Evolutionary conservation across 2,113 vertebrate species (phyloP), one percentile per base, ranked within the genome.

Genomic region (Arizona elegans): DNA sequence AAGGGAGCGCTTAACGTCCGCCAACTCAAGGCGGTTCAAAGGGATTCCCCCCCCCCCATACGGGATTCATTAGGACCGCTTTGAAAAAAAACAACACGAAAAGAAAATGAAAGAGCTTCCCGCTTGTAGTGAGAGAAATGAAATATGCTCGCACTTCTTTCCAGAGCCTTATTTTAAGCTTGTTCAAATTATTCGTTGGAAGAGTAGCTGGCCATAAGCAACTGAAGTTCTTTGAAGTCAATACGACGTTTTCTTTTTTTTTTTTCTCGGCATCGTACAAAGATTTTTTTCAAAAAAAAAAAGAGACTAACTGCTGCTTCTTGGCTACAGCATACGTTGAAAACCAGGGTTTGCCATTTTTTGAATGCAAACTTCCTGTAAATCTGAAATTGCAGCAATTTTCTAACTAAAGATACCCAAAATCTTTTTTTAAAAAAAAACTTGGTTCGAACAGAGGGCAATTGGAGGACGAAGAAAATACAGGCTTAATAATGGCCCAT

Each of bases 151-250:
- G 5, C 52, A 19, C 50, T 88, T 53, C 65, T 58, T 75, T 53
- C 24, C 29, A 13, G 21, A 58, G 13, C 15, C 81, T 53, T 19
- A 5, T 59, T 91, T 24, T 47, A 54, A 10, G 47, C n/a, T 33
- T 23, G 6, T 29, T 24, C 59, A 70, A 23, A 11, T 70, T 24
- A 70, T 89, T 56, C 10, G 1, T 54, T 85, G 13, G 8, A 65
- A 81, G 23, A 33, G 24, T 21, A 62, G 87, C 55, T 85, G 90
- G 89, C 65, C 86, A 85, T 53, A 29, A 62, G 43, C 53, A 29
- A n/a, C 21, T 53, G 29, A 85, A 91, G 19, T 53, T 47, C 87
- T 93, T 91, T 91, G 93, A 91, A 91, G 93, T 53, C 15, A 3
- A 10, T 17, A n/a, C n/a, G 38, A 59, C 62, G n/a, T 86, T 65